Evolutionary conservation across 2,113 vertebrate species (phyloP).

Genomic region (Lycocorax pyrrhopterus): DNA sequence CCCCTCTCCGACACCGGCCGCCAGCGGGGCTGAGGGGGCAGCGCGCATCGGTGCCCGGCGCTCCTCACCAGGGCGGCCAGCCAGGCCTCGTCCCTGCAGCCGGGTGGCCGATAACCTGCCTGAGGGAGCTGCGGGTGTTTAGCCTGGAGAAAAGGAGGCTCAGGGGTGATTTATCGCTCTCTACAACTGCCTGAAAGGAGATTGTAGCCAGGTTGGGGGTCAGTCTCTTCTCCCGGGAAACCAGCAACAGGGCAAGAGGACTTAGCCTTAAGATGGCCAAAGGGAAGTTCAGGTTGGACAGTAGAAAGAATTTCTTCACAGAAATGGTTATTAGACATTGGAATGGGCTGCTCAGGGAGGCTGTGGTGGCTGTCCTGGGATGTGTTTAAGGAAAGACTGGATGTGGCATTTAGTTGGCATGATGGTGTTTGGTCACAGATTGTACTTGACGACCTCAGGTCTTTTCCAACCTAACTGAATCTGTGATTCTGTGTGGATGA

Average conservation of each 20-base stretch:
- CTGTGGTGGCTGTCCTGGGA: too few relatives aligned
- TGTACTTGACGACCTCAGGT: not conserved
- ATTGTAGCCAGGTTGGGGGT: accelerated
- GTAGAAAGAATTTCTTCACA: not conserved
- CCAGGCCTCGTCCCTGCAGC: accelerated
- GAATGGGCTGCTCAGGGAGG: not conserved
- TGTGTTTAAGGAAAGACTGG: not conserved
- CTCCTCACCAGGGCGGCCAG: accelerated
- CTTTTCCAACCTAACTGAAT: not conserved
- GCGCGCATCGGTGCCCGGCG: accelerated
- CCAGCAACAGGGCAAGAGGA: accelerated
- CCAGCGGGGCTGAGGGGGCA: not conserved
- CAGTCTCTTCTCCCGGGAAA: not conserved
- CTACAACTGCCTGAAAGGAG: not conserved
- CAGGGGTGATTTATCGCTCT: accelerated
- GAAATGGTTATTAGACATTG: not conserved
- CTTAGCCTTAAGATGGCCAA: too few relatives aligned
- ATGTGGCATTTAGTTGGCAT: not conserved
- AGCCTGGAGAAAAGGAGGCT: not conserved
- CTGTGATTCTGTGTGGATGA: not conserved
- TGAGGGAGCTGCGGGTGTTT: not conserved
- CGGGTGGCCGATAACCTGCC: accelerated
- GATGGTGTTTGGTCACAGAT: not conserved
- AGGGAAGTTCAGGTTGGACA: too few relatives aligned
- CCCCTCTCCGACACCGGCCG: accelerated